A percentile compares a stretch with the other conserved stretches of the same genome.
phyloP scores from a whole-genome alignment of 2,888 invertebrate genomes.

The Stenurella melanura region DNA sequence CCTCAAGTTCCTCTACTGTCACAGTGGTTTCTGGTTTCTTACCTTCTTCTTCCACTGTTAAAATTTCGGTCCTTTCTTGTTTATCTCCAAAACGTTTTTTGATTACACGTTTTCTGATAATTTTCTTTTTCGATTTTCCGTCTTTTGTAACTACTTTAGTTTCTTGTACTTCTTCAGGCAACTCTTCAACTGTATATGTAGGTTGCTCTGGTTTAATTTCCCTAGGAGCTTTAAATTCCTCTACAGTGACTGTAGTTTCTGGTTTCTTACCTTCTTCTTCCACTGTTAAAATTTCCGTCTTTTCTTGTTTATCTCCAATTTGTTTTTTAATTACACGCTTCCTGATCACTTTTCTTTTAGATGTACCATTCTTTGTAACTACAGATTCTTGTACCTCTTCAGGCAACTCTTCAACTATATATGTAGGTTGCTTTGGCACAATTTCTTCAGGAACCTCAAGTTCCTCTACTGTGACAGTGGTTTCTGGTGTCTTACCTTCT shows the following conservation, averaged over 20 bases:
- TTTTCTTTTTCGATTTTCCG: conserved; percentile 61
- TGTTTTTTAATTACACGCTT: conserved; percentile 72
- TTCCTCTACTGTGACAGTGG: conserved; percentile 71
- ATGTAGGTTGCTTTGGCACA: conserved; percentile 48
- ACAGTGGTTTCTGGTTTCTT: conserved; percentile 64
- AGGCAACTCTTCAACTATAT: conserved; percentile 57
- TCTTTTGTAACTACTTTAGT: conserved; percentile 65
- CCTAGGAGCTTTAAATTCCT: conserved; percentile 62
- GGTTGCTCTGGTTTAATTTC: conserved; percentile 57
- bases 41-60: conserved; percentile 71
- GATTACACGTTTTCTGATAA: conserved; percentile 69
- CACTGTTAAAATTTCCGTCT: conserved; percentile 71
- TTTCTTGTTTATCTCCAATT: conserved; percentile 66
- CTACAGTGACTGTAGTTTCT: conserved; percentile 65
- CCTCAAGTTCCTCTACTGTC: conserved; percentile 68
- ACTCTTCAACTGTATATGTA: conserved; percentile 53
- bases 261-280: conserved; percentile 72
- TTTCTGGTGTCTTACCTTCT: conserved; percentile 69
- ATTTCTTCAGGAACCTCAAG: conserved; percentile 61
- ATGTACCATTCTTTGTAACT: conserved; percentile 56
- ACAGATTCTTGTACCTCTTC: conserved; percentile 62
- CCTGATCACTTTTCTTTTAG: conserved; percentile 63
- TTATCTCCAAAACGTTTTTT: conserved; percentile 70
- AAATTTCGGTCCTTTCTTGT: conserved; percentile 68
- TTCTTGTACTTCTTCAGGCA: conserved; percentile 60